Conservation (phyloP, 2,888 invertebrate genomes). For the Crossocerus cetratus region DNA sequence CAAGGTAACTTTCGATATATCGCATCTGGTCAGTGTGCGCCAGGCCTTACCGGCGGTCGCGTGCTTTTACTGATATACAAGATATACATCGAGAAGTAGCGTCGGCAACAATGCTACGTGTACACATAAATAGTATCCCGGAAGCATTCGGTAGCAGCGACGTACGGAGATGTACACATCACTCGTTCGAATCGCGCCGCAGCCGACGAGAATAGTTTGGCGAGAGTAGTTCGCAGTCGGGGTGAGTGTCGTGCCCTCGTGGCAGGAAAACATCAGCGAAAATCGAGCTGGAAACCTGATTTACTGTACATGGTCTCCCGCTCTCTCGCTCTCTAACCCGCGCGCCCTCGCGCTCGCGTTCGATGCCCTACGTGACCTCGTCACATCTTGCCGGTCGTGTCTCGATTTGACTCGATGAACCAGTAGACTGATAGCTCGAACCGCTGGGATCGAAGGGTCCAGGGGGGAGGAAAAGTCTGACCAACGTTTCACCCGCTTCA, state of each 20-base stretch:
- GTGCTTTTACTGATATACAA: slow-evolving; percentile 72
- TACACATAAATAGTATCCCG: slow-evolving; percentile 45
- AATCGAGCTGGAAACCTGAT: slow-evolving; percentile 34
- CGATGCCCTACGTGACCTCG: too few species aligned
- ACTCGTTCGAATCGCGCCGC: slow-evolving; percentile 21
- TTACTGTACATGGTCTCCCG: slow-evolving; percentile 30
- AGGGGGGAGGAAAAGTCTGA: too few species aligned
- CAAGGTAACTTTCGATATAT: too few species aligned
- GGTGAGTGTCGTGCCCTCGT: slow-evolving; percentile 13
- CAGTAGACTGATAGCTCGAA: too few species aligned
- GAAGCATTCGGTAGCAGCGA: slow-evolving; percentile 7
- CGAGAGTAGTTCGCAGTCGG: slow-evolving; percentile 5
- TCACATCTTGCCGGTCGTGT: too few species aligned
- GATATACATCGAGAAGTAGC: slow-evolving; percentile 64
- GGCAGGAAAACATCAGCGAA: slow-evolving; percentile 39
- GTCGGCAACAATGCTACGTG: slow-evolving; percentile 62
- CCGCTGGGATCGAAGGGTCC: too few species aligned
- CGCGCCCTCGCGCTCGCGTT: too few species aligned
- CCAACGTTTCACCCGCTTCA: too few species aligned
- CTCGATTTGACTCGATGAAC: too few species aligned
- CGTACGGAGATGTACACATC: slow-evolving; percentile 12
- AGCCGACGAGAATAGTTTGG: slow-evolving; percentile 20
- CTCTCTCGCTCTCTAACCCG: too few species aligned
- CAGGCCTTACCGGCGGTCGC: slow-evolving; percentile 61
- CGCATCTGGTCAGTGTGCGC: too few species aligned